Evolutionary conservation across 2,113 vertebrate species (phyloP).

Genomic region (Petrocephalus microphthalmus): DNA sequence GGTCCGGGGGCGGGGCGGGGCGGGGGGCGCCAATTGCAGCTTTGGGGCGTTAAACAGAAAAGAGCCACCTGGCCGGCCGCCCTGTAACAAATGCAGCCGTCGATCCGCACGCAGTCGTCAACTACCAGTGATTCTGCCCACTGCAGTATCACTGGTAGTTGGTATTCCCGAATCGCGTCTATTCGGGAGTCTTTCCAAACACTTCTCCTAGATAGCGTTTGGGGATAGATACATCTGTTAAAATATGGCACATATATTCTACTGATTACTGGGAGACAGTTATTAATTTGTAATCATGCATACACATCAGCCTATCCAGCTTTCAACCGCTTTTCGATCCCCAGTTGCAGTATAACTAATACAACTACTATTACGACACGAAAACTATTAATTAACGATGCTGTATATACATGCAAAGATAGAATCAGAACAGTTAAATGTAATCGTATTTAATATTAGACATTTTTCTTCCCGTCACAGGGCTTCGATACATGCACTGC

Average conservation of each 20-base stretch:
- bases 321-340: background rate
- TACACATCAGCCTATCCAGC: background rate
- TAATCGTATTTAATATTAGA: background rate
- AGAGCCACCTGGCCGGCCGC: background rate
- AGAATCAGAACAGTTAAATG: background rate
- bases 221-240: background rate
- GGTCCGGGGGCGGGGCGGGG: too few relatives aligned
- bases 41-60: background rate
- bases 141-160: too few relatives aligned
- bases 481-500: too few relatives aligned
- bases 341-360: background rate
- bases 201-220: background rate
- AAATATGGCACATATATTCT: background rate
- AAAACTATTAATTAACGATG: background rate
- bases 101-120: background rate
- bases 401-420: background rate
- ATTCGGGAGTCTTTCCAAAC: background rate
- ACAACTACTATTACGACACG: background rate
- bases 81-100: background rate
- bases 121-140: background rate
- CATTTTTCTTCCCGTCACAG: background rate
- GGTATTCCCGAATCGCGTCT: background rate
- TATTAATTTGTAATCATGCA: background rate
- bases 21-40: too few relatives aligned
- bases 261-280: background rate